These are phyloP conservation scores for Brachyptera putata DNA, from an alignment of 2,888 invertebrate species.

Conservation along the genomic window DNA sequence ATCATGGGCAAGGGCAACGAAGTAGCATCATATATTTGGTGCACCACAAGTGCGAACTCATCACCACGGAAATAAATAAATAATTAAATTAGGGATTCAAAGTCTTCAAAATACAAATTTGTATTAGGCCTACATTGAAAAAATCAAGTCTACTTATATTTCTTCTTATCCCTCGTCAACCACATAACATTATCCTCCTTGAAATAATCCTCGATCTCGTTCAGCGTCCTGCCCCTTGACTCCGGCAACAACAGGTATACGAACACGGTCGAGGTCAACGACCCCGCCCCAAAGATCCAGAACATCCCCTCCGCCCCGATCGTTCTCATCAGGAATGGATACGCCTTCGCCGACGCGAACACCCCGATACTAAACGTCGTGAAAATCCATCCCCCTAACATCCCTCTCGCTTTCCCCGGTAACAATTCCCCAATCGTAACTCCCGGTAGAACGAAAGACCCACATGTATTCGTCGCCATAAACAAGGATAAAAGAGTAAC, in stretches of 20 bases:
- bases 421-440: slow-evolving; percentile 72
- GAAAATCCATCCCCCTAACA: slow-evolving; percentile 69
- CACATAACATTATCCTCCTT: slow-evolving; percentile 54
- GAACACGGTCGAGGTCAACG: slow-evolving; percentile 59
- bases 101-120: neutral
- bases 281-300: slow-evolving; percentile 60
- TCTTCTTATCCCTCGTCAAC: slow-evolving; percentile 24
- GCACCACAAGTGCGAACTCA: too few species aligned
- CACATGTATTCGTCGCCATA: slow-evolving; percentile 68
- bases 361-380: slow-evolving; percentile 64
- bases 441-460: slow-evolving; percentile 69
- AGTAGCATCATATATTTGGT: too few species aligned
- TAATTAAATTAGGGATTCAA: too few species aligned
- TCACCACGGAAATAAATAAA: too few species aligned
- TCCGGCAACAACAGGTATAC: slow-evolving; percentile 67
- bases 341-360: slow-evolving; percentile 66
- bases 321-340: slow-evolving; percentile 47
- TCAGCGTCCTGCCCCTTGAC: slow-evolving; percentile 65
- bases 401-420: slow-evolving; percentile 67
- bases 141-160: neutral
- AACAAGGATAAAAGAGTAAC: slow-evolving; percentile 58
- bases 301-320: slow-evolving; percentile 67
- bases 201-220: slow-evolving; percentile 76
- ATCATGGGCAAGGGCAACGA: too few species aligned
- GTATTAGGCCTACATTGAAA: too few species aligned